These are phyloP conservation scores for Toxotes lorentzi DNA, from an alignment of 2,797 vertebrate species.

Conservation along the genomic window DNA sequence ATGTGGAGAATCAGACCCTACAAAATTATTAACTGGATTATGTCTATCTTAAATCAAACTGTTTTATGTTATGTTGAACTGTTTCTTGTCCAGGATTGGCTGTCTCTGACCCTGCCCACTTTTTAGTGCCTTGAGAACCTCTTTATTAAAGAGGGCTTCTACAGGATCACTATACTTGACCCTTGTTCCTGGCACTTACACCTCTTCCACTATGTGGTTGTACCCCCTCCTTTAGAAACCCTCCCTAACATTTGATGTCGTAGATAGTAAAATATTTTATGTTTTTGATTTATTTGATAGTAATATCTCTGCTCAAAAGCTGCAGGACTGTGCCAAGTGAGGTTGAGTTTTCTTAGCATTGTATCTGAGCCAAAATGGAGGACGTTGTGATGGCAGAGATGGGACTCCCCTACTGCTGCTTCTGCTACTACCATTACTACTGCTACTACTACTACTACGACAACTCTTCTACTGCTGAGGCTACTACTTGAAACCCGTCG, in stretches of 20 bases:
- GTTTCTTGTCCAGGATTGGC: constrained; percentile 72
- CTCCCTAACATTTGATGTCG: constrained; percentile 60
- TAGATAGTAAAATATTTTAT: constrained; percentile 62
- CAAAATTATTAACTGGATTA: background rate
- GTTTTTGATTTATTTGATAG: constrained; percentile 72
- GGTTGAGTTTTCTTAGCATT: constrained; percentile 73
- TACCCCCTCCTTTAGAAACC: constrained; percentile 53
- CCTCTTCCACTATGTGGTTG: constrained; percentile 63
- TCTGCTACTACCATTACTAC: constrained; percentile 78
- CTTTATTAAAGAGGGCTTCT: constrained; percentile 49
- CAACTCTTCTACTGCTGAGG: constrained; percentile 78
- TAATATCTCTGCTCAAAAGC: constrained; percentile 80
- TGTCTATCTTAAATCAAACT: background rate
- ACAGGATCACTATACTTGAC: constrained; percentile 53
- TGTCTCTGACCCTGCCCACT: constrained; percentile 43
- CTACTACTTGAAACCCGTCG: constrained; percentile 82
- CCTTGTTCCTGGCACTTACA: constrained; percentile 42
- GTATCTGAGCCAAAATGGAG: constrained; percentile 76
- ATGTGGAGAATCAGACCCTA: background rate
- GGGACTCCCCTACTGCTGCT: constrained; percentile 78
- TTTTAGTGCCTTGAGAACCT: constrained; percentile 62
- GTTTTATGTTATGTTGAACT: constrained; percentile 16
- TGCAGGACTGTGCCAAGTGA: constrained; percentile 79
- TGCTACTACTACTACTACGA: constrained; percentile 68
- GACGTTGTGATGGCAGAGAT: constrained; percentile 81